Conservation (phyloP, 1,140 invertebrate genomes). For the Drusus annulatus region DNA sequence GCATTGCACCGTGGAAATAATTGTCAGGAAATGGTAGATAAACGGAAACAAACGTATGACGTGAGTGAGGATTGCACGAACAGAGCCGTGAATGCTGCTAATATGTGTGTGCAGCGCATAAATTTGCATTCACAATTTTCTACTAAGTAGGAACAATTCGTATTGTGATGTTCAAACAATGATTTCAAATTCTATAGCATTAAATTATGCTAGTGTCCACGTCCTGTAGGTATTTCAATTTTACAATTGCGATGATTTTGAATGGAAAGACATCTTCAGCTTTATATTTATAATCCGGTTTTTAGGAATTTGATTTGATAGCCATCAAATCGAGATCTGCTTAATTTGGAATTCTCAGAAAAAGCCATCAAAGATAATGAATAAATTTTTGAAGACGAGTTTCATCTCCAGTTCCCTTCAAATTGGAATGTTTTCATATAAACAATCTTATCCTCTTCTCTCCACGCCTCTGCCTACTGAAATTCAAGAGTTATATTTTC, state of each 20-base stretch:
- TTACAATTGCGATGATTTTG: too few species aligned
- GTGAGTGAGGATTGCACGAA: neutral
- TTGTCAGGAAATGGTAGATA: conserved; percentile 57
- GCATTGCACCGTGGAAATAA: conserved; percentile 55
- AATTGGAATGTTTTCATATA: neutral
- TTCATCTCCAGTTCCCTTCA: neutral
- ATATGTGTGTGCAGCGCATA: neutral
- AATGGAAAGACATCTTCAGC: too few species aligned
- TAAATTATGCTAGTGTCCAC: neutral
- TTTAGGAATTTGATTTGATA: too few species aligned
- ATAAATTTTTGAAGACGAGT: too few species aligned
- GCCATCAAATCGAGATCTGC: too few species aligned
- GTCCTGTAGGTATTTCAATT: neutral
- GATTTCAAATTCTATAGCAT: neutral
- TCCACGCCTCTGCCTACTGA: neutral
- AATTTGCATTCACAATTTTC: neutral
- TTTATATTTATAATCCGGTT: too few species aligned
- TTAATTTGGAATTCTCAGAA: too few species aligned
- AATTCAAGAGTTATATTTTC: too few species aligned
- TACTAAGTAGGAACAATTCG: neutral
- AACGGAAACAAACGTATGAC: conserved; percentile 47
- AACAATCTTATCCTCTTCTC: neutral
- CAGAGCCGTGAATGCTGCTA: too few species aligned
- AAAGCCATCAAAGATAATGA: too few species aligned
- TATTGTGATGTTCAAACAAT: conserved; percentile 10